phyloP scores from a whole-genome alignment of 2,888 invertebrate species.

The Agrilus mali region DNA sequence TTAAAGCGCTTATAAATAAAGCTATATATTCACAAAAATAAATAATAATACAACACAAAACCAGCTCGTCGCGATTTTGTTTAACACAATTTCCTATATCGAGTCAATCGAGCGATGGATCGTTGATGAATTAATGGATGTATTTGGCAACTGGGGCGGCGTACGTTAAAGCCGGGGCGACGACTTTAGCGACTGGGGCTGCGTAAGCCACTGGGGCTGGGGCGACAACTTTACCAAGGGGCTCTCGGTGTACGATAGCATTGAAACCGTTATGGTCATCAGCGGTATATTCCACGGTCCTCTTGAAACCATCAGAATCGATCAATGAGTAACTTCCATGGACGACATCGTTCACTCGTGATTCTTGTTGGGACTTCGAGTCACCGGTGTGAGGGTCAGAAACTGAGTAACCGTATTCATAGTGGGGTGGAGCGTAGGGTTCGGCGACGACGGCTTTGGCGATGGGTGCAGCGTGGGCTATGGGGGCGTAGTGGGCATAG shows the following conservation, averaged over 20 bases:
- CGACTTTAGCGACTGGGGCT: constrained; percentile 14
- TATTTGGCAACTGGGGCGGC: constrained; percentile 7
- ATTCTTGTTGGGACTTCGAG: constrained; percentile 39
- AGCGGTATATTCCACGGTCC: constrained; percentile 40
- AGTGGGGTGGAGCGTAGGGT: constrained; percentile 33
- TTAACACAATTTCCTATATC: no score
- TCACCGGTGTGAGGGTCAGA: constrained; percentile 40
- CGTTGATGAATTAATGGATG: no score
- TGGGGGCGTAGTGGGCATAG: constrained; percentile 9
- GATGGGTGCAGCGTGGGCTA: constrained; percentile 17
- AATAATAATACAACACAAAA: no score
- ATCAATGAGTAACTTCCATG: constrained; percentile 39
- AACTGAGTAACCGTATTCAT: constrained; percentile 36
- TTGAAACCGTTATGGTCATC: constrained; percentile 42
- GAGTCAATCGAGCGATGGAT: no score
- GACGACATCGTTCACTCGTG: constrained; percentile 38
- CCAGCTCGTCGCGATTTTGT: no score
- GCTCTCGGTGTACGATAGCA: constrained; percentile 38
- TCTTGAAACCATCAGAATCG: constrained; percentile 39
- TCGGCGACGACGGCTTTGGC: constrained; percentile 33
- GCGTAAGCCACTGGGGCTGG: constrained; percentile 23
- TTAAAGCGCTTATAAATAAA: no score
- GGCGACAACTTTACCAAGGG: constrained; percentile 27
- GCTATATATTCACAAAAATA: no score
- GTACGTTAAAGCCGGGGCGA: constrained; percentile 28